Conservation (phyloP, 2,888 invertebrate genomes). For the Zelleria hepariella region DNA sequence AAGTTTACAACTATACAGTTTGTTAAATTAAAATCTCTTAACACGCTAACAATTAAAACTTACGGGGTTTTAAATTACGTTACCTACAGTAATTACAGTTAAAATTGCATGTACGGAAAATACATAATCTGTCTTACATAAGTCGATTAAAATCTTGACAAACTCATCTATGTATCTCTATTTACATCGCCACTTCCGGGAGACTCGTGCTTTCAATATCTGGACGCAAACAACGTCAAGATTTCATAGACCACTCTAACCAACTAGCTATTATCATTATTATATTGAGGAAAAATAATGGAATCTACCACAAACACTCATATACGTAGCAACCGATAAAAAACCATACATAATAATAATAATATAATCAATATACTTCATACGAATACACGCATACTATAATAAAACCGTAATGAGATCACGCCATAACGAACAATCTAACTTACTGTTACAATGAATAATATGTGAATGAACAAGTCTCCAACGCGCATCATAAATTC, state of each 20-base stretch:
- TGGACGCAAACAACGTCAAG: not conserved
- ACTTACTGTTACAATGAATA: constrained; percentile 1
- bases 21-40: not conserved
- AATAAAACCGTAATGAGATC: constrained; percentile 58
- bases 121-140: not conserved
- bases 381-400: constrained; percentile 35
- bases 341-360: constrained; percentile 11
- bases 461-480: not conserved
- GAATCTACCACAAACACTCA: not conserved
- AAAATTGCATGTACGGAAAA: not conserved
- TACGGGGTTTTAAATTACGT: not conserved
- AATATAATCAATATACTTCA: too few species aligned
- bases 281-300: not conserved
- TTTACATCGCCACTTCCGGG: not conserved
- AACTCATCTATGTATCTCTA: not conserved
- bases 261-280: not conserved
- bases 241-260: not conserved
- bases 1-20: not conserved
- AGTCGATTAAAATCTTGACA: not conserved
- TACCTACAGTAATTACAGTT: not conserved
- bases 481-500: not conserved
- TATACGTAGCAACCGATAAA: constrained; percentile 9
- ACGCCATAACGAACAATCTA: constrained; percentile 42
- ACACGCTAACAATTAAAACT: not conserved
- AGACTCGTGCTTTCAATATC: not conserved